phyloP scores from a whole-genome alignment of 2,797 vertebrate genomes.

The Trachops cirrhosus region DNA sequence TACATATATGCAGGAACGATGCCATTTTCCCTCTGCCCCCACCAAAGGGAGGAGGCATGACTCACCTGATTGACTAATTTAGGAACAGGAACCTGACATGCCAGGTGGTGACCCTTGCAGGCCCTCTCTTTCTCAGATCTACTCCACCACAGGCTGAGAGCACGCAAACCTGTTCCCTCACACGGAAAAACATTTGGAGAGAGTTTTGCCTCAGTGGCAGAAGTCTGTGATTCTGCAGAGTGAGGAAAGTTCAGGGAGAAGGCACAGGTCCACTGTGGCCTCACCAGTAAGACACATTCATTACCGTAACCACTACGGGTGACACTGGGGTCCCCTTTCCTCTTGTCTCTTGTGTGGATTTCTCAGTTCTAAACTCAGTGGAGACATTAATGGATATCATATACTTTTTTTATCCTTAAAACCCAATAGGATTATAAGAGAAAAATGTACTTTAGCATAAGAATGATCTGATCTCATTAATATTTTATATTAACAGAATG shows the following conservation, averaged over 20 bases:
- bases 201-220: fast-evolving
- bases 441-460: neutral
- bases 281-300: neutral
- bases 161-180: neutral
- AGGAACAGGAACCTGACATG: fast-evolving
- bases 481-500: neutral
- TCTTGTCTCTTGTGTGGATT: neutral
- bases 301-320: neutral
- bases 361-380: neutral
- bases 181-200: neutral
- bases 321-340: neutral
- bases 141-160: no score
- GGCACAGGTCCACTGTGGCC: neutral
- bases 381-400: neutral
- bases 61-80: neutral
- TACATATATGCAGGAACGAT: neutral
- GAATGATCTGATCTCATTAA: neutral
- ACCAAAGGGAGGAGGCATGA: neutral
- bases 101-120: neutral
- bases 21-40: neutral
- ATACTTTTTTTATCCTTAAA: neutral
- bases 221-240: neutral
- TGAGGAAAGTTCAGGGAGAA: neutral
- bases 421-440: neutral
- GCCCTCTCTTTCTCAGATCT: neutral